Conservation (phyloP, 2,797 vertebrate genomes). For the Paedocypris micromegethes region DNA sequence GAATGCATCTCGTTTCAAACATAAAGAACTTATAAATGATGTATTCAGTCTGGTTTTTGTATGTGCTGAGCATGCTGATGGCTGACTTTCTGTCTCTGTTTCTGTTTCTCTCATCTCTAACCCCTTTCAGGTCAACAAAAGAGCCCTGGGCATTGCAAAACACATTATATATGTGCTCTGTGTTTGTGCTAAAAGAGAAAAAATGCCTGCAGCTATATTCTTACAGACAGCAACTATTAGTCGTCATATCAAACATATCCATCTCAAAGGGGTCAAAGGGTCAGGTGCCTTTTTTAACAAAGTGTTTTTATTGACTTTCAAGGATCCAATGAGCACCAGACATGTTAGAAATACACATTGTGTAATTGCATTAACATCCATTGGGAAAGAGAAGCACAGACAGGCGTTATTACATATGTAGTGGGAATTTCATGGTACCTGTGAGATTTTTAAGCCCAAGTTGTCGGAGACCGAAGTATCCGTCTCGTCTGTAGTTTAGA, state of each 20-base stretch:
- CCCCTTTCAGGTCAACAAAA: constrained; percentile 11
- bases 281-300: not conserved
- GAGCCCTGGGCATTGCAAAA: not conserved
- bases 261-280: not conserved
- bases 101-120: constrained; percentile 6
- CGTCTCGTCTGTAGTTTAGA: constrained; percentile 94
- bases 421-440: too few species aligned
- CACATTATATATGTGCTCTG: constrained; percentile 4
- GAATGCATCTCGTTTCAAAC: too few species aligned
- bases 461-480: constrained; percentile 86
- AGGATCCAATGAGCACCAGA: not conserved
- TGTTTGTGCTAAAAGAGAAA: not conserved
- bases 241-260: not conserved
- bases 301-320: not conserved
- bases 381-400: not conserved
- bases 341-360: not conserved
- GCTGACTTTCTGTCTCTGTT: not conserved
- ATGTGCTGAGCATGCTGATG: constrained; percentile 10
- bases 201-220: constrained; percentile 2
- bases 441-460: constrained; percentile 91
- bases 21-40: not conserved
- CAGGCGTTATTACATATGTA: too few species aligned
- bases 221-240: constrained; percentile 4
- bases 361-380: constrained; percentile 1
- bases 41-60: not conserved